Base-by-base conservation (phyloP, 2,797 vertebrate genomes). In the Merluccius polli region DNA sequence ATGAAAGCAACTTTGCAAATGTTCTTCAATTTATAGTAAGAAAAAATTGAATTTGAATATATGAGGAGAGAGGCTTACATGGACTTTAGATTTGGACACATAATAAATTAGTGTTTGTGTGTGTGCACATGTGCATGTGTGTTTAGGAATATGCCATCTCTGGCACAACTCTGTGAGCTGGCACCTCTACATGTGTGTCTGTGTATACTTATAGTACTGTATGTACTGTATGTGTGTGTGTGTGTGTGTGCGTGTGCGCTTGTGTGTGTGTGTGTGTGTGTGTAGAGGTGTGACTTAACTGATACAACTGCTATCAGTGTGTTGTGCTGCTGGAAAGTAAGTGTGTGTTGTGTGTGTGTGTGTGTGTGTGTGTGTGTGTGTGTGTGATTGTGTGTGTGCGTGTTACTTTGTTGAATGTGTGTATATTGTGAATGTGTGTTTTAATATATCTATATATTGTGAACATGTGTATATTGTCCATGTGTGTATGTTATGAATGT, bases 341-440 rank as follows among this genome's bases (percentile, higher is more conserved):
- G 52, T 63, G 52, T 63, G 52, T 63, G 52, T 63, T 71, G 70
- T 71, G 70, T 44, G 71, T 72, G 71, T 44, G 71, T 44, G 52
- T 63, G 52, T 63, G 52, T 71, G 70, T 71, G 70, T 44, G 71
- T 72, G 71, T 44, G 71, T 44, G 36, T 48, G 71, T 30, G 38
- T 63, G n/a, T 63, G 13, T 63, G 52, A 9, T 6, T 63, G 59
- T 63, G 71, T 41, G 48, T 59, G 48, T 24, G 21, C 9, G 48
- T 59, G 48, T 59, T 24, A 59, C 48, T 59, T 63, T 27, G n/a
- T 63, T 63, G 24, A 63, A 48, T 48, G 41, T 48, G 15, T 38
- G 36, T 12, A 38, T 38, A 8, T 8, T 38, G 36, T 38, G 33
- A 32, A 52, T 3, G 12, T 52, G 18, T 52, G 44, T 15, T 52